Conservation (phyloP, 2,888 invertebrate species). For the Carabus problematicus region DNA sequence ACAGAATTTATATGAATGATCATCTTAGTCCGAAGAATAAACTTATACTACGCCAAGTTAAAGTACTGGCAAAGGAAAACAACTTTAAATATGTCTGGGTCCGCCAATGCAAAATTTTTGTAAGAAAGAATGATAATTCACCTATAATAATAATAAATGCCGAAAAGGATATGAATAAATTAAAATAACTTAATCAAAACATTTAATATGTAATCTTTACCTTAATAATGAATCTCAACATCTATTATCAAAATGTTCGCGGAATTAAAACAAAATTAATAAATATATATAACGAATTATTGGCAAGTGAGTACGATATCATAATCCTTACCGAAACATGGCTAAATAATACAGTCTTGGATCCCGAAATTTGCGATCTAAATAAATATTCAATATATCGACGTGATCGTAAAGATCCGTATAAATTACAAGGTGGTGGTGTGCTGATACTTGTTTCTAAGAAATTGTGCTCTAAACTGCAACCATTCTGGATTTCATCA, state of each 20-base stretch:
- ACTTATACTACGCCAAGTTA: neutral
- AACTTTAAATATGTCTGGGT: neutral
- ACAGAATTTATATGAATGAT: slow-evolving; percentile 8
- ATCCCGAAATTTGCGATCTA: slow-evolving; percentile 11
- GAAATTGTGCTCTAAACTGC: no score
- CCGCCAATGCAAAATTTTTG: slow-evolving; percentile 15
- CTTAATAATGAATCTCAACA: neutral
- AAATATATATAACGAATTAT: slow-evolving; percentile 4
- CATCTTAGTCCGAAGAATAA: slow-evolving; percentile 13
- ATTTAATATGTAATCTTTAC: neutral
- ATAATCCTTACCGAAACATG: neutral
- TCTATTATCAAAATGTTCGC: slow-evolving; percentile 10
- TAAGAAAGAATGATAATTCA: neutral
- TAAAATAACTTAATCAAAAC: slow-evolving; percentile 5
- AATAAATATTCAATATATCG: neutral
- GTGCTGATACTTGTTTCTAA: no score
- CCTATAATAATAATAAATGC: slow-evolving; percentile 8
- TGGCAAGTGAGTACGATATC: neutral
- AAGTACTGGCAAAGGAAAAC: neutral
- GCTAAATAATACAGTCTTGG: neutral
- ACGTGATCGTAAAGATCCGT: slow-evolving; percentile 3
- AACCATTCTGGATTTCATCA: no score
- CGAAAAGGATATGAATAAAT: slow-evolving; percentile 8
- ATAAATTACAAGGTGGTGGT: slow-evolving; percentile 5
- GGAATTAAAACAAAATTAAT: no score